These are phyloP conservation scores for Lucifuga dentata DNA, from an alignment of 2,113 vertebrate genomes.

Conservation along the genomic window DNA sequence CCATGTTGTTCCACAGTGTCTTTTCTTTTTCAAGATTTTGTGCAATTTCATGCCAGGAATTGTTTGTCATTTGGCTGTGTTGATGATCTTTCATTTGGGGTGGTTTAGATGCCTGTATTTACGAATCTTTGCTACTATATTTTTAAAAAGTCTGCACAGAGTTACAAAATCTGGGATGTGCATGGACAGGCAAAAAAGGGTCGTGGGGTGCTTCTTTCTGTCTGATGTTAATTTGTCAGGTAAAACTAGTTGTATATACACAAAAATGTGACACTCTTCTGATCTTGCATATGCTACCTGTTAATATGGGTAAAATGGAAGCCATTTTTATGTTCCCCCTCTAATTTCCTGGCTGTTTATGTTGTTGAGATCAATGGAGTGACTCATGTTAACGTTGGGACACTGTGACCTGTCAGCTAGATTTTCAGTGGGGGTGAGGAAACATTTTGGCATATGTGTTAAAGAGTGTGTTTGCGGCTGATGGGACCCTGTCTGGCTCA, in stretches of 20 bases:
- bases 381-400: conserved; percentile 68
- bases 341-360: conserved; percentile 51
- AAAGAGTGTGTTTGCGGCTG: conserved; percentile 48
- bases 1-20: too few species aligned
- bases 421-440: conserved; percentile 49
- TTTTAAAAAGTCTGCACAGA: too few species aligned
- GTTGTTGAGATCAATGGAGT: conserved; percentile 57
- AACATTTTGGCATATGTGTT: conserved; percentile 58
- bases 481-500: conserved; percentile 57
- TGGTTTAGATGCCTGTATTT: too few species aligned
- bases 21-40: too few species aligned
- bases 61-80: too few species aligned
- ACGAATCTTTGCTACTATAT: too few species aligned
- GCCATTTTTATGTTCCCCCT: conserved; percentile 26
- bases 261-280: not conserved
- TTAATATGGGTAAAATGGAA: conserved; percentile 47
- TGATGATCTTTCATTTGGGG: too few species aligned
- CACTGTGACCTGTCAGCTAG: conserved; percentile 52
- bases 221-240: too few species aligned
- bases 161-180: too few species aligned
- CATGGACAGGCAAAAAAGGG: too few species aligned
- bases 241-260: not conserved
- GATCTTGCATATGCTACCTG: conserved; percentile 16
- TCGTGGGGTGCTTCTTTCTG: too few species aligned
- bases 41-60: too few species aligned